Conservation (phyloP, 2,797 vertebrate species). For the Balearica regulorum region DNA sequence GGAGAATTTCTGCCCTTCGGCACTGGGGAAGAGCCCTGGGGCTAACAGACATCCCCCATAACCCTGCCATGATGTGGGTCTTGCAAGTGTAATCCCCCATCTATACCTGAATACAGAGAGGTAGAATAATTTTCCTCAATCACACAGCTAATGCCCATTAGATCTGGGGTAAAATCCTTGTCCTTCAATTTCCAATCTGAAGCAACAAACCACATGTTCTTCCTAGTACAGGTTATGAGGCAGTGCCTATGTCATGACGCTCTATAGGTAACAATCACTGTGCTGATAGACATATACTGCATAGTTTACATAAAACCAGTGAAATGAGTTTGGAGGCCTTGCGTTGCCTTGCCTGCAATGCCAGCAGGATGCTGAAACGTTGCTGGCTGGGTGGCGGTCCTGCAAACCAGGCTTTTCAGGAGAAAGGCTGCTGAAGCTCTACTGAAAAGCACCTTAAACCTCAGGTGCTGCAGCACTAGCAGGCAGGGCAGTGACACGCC, state of each 20-base stretch:
- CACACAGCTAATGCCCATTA: background rate
- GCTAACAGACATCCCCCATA: background rate
- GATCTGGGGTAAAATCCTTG: background rate
- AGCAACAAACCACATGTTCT: background rate
- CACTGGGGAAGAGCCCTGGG: background rate
- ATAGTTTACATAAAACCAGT: background rate
- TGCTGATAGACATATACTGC: accelerated
- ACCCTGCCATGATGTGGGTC: background rate
- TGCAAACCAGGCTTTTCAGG: background rate
- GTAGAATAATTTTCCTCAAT: background rate
- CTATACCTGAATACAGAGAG: background rate
- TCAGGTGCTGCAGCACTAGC: background rate
- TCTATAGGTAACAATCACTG: background rate
- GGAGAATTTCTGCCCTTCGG: background rate
- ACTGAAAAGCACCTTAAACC: background rate
- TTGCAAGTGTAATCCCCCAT: background rate
- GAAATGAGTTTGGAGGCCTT: background rate
- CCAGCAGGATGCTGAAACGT: background rate
- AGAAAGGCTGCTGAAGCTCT: background rate
- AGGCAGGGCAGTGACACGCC: background rate
- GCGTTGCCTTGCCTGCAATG: background rate
- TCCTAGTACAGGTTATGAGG: background rate
- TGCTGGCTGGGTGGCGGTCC: background rate
- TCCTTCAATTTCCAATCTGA: background rate
- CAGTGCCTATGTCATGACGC: accelerated